phyloP scores from a whole-genome alignment of 1,140 invertebrate species.

The Paralvinella palmiformis region DNA sequence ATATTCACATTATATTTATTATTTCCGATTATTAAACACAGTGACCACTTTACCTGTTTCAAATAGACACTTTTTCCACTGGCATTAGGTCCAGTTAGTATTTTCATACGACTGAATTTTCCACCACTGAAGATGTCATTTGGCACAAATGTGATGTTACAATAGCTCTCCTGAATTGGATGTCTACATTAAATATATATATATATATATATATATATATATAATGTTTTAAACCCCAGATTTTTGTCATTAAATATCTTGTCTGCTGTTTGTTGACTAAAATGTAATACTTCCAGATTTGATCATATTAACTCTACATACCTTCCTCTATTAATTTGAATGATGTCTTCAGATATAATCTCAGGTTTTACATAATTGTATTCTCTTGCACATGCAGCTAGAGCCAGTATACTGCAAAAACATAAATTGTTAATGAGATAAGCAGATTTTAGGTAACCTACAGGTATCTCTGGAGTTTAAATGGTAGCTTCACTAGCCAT shows the following conservation, averaged over 20 bases:
- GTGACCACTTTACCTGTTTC: constrained; percentile 63
- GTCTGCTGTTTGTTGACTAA: no score
- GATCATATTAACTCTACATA: no score
- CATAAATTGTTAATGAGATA: constrained; percentile 8
- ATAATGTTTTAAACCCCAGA: no score
- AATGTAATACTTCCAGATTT: no score
- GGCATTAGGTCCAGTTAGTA: constrained; percentile 82
- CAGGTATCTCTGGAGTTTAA: no score
- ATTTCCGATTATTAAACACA: neutral
- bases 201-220: no score
- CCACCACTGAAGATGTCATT: constrained; percentile 63
- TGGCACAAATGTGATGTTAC: constrained; percentile 64
- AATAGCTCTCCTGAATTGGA: constrained; percentile 66
- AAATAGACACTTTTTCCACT: constrained; percentile 89
- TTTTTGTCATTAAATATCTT: no score
- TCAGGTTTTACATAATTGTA: constrained; percentile 65
- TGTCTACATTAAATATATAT: no score
- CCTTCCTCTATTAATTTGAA: constrained; percentile 65
- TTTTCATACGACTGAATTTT: constrained; percentile 58
- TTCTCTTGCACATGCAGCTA: constrained; percentile 64
- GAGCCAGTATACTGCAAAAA: constrained; percentile 63
- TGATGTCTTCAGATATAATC: constrained; percentile 55
- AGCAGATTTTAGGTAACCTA: no score
- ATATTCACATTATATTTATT: neutral
- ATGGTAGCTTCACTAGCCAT: no score